Evolutionary conservation across 2,797 vertebrate genomes (phyloP), one percentile per base, ranked within the genome.

Genomic region (Dallia pectoralis): DNA sequence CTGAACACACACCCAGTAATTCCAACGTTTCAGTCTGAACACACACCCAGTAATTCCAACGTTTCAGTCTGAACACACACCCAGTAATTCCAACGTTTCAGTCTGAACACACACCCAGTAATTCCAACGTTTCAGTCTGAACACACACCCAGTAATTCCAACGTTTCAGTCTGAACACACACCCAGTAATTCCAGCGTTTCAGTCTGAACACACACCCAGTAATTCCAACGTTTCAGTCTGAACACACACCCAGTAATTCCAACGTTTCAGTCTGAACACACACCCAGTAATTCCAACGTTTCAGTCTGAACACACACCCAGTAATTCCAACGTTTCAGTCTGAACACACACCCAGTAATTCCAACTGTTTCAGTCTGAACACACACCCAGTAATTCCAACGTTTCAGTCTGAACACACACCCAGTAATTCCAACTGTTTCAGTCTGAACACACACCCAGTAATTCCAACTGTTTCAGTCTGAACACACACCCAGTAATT

Each of bases 21-120:
- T 4, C 53, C 68, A 56, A 27, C 7, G 40, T 2, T 44, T 4
- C 40, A 44, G 40, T 44, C 40, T 44, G 40, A 44, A 70, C 49
- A 70, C 49, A 56, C 69, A 51, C 48, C n/a, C n/a, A n/a, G n/a
- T n/a, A n/a, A 69, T 4, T 18, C 18, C 27, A 44, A 69, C 67
- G n/a, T 44, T 44, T 40, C 36, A 40, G 36, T 40, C 4, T 40
- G 6, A 40, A 25, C 67, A 67, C 36, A 44, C 36, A 67, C 36
- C 25, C n/a, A n/a, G n/a, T n/a, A n/a, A n/a, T n/a, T 3, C 11
- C 66, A 47, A 16, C 12, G 5, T 22, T 56, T 32, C n/a, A 67
- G 32, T 22, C 40, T 25, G n/a, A n/a, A 14, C 22, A 19, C 40
- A 69, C 29, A 56, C 47, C 32, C 47, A 30, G 36, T 19, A 53